phyloP scores from a whole-genome alignment of 2,797 vertebrate species.

The Peromyscus eremicus region DNA sequence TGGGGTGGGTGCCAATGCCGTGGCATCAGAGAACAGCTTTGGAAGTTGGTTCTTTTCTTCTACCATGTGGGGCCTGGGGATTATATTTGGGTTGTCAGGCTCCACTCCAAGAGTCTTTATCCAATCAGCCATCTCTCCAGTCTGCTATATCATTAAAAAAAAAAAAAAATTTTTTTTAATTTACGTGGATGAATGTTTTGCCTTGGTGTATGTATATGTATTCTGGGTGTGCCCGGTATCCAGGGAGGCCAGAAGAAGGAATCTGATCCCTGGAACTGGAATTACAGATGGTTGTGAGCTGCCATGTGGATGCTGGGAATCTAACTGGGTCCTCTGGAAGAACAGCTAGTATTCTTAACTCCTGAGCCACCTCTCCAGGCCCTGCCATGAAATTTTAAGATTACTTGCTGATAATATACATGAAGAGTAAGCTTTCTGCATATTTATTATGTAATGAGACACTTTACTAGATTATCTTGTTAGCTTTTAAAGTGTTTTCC shows the following conservation, averaged over 20 bases:
- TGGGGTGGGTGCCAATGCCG: background rate
- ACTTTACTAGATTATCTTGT: background rate
- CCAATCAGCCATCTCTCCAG: background rate
- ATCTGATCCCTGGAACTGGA: background rate
- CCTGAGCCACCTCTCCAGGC: background rate
- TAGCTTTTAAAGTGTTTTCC: background rate
- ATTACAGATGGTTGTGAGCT: background rate
- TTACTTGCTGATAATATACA: background rate
- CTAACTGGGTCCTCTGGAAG: background rate
- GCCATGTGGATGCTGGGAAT: background rate
- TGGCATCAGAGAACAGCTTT: background rate
- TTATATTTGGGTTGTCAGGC: background rate
- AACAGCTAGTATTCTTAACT: background rate
- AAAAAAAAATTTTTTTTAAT: background rate
- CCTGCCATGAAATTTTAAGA: background rate
- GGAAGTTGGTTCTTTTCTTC: background rate
- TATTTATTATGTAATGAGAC: background rate
- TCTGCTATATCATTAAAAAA: background rate
- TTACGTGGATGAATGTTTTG: background rate
- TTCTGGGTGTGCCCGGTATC: too few relatives aligned
- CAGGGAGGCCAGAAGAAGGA: background rate
- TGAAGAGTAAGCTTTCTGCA: background rate
- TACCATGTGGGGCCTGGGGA: background rate
- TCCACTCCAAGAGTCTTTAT: background rate
- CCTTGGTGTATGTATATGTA: background rate